These are phyloP conservation scores for Drymodes brunneopygia DNA, from an alignment of 2,113 vertebrate genomes.

Conservation along the genomic window DNA sequence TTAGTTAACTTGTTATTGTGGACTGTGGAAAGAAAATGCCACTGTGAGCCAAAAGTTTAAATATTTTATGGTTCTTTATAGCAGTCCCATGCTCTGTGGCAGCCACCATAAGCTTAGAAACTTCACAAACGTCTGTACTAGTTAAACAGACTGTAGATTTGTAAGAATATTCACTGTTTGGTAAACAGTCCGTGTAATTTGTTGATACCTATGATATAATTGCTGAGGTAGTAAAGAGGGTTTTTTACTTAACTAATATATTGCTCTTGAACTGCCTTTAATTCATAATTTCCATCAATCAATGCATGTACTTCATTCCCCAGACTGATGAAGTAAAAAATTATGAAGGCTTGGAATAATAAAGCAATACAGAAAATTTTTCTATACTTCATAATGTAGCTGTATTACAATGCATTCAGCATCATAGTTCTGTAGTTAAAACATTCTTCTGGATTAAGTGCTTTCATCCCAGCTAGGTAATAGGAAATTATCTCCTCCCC, in stretches of 20 bases:
- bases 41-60: not conserved
- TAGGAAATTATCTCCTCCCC: not conserved
- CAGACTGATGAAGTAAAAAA: not conserved
- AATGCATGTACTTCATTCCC: not conserved
- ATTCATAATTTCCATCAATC: not conserved
- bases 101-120: not conserved
- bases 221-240: not conserved
- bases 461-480: not conserved
- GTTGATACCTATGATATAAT: not conserved
- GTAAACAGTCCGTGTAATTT: not conserved
- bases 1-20: not conserved
- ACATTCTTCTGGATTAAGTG: not conserved
- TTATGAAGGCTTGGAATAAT: not conserved
- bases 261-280: not conserved
- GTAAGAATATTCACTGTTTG: not conserved
- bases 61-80: not conserved
- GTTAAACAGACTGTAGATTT: not conserved
- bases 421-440: not conserved
- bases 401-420: not conserved
- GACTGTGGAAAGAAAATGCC: not conserved
- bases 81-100: not conserved
- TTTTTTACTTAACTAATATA: not conserved
- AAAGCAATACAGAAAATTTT: not conserved
- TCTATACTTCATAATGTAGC: not conserved
- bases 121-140: not conserved